Conservation (phyloP, 2,797 vertebrate species). For the Neosilurus hyrtlii region DNA sequence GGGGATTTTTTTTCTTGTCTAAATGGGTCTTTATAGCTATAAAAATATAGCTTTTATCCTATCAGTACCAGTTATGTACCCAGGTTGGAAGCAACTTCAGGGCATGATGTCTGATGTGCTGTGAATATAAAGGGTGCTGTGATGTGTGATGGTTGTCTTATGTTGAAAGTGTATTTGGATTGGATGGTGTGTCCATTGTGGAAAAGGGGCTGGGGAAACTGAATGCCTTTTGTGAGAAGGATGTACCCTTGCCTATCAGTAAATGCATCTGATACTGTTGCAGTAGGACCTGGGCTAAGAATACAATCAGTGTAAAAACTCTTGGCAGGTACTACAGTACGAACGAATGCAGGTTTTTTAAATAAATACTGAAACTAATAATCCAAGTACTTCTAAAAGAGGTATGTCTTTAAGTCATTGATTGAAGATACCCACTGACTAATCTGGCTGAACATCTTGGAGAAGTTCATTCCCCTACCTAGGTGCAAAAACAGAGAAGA, state of each 20-base stretch:
- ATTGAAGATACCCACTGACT: no score
- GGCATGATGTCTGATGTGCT: background rate
- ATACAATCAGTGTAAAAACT: no score
- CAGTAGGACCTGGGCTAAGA: no score
- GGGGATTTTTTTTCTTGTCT: background rate
- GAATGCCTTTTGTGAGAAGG: background rate
- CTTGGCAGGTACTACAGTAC: no score
- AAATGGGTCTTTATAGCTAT: background rate
- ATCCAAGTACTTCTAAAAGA: no score
- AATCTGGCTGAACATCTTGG: no score
- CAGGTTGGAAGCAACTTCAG: background rate
- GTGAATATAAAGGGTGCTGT: background rate
- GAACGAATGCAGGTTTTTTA: no score
- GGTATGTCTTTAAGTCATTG: no score
- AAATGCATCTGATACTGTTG: no score
- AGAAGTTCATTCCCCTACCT: no score
- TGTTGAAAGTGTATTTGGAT: slow-evolving; percentile 2
- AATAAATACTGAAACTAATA: no score
- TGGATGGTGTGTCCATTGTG: slow-evolving; percentile 26
- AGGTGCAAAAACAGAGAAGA: no score
- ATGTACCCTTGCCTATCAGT: slow-evolving; percentile 4
- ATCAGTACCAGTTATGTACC: background rate
- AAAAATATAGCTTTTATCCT: background rate
- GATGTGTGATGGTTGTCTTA: background rate
- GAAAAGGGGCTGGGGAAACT: slow-evolving; percentile 30